Base-by-base conservation (phyloP, 2,113 vertebrate genomes). In the Pagrus major region DNA sequence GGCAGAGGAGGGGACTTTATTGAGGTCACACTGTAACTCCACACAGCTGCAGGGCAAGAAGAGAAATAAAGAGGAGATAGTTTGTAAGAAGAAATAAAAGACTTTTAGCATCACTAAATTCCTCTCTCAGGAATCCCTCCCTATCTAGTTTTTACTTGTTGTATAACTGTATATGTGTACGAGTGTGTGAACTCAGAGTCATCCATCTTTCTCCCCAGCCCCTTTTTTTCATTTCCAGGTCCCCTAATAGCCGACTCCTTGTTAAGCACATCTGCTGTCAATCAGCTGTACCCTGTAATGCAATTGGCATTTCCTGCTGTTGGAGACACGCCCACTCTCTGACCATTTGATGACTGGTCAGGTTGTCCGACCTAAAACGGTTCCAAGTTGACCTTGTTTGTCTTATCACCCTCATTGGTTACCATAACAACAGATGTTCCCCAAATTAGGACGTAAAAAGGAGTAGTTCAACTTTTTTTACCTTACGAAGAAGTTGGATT, bases 211-310 rank as follows among this genome's bases (percentile, higher is more conserved):
- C 54, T 42, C 76, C 71, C 47, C 37, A n/a, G 52, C n/a, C 63
- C 25, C 55, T 58, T 71, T 58, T 72, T 78, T 83, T 67, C 37
- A 63, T 86, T 87, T 86, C 63, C 83, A 91, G 51, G 84, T 91
- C 70, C 67, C 55, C 70, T 80, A 80, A 84, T 68, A 76, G 79
- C 81, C 68, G 65, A 65, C 74, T 91, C 73, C 90, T 92, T 76
- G 82, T 95, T 92, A 92, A 93, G 88, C 91, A 93, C 93, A 95
- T 94, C 93, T 95, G 94, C 92, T 91, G 93, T 94, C 92, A 93
- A 93, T 95, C 92, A 90, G 80, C 46, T 64, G 55, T 76, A 86
- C 91, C 86, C 80, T 88, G 84, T 93, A 93, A 94, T 94, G 83
- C 86, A 78, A 80, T 76, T 88, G 93, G 93, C 79, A 94, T 95